A percentile compares a stretch with the other conserved stretches of the same genome.
Conservation (phyloP, 2,888 invertebrate genomes). For the Tenodera sinensis region DNA sequence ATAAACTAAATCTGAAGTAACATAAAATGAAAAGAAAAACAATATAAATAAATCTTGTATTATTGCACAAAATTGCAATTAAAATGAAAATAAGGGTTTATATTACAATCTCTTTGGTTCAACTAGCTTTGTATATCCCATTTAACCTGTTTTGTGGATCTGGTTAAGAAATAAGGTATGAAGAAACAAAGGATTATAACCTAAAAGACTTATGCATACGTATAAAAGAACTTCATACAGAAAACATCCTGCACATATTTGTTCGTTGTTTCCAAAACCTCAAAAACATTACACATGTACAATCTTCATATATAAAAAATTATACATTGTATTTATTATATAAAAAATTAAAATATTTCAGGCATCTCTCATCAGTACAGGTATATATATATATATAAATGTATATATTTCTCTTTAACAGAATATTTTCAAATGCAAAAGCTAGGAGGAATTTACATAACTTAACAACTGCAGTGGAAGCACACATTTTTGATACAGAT, state of each 20-base stretch:
- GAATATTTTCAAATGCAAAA: constrained; percentile 16
- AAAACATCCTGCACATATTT: constrained; percentile 15
- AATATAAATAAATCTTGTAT: constrained; percentile 23
- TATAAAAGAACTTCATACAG: constrained; percentile 14
- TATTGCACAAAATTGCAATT: constrained; percentile 29
- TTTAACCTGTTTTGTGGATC: constrained; percentile 14
- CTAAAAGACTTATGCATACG: constrained; percentile 17
- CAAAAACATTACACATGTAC: constrained; percentile 22
- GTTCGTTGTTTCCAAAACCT: constrained; percentile 26
- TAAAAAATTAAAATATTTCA: constrained; percentile 24
- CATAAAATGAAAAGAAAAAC: constrained; percentile 14
- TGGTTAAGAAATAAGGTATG: constrained; percentile 8
- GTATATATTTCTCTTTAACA: constrained; percentile 1
- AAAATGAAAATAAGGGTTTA: constrained; percentile 24
- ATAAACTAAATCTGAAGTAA: constrained; percentile 19
- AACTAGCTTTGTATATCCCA: constrained; percentile 30
- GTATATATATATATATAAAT: background rate
- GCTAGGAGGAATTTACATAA: constrained; percentile 9
- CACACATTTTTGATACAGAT: background rate
- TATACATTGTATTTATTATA: constrained; percentile 24
- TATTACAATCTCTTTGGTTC: constrained; percentile 33
- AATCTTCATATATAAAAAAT: constrained; percentile 23
- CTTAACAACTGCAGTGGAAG: constrained; percentile 12
- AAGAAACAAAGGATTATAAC: constrained; percentile 18
- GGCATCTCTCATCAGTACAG: constrained; percentile 15